Conservation (phyloP, 2,888 invertebrate species). For the Sarcophaga rosellei region DNA sequence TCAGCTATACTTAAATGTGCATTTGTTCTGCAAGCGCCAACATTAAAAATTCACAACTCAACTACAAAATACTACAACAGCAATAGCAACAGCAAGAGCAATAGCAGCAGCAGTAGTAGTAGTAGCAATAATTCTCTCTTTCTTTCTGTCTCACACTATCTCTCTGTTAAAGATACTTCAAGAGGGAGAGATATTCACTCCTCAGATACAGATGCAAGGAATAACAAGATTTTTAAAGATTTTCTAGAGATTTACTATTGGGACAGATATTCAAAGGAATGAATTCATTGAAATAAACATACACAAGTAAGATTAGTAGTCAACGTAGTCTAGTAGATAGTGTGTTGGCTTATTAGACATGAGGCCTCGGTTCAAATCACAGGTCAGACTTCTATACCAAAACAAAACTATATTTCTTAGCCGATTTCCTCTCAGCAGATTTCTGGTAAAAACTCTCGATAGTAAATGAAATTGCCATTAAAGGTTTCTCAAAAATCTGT, state of each 20-base stretch:
- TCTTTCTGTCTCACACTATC: neutral
- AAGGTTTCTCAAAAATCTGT: too few relatives aligned
- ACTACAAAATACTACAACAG: neutral
- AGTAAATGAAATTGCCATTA: too few relatives aligned
- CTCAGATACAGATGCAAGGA: neutral
- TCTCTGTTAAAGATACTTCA: neutral
- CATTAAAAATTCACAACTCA: slow-evolving; percentile 21
- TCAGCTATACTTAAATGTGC: slow-evolving; percentile 64
- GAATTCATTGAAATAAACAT: neutral
- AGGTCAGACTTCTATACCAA: too few relatives aligned
- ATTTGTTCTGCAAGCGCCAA: slow-evolving; percentile 65
- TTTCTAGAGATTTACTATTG: neutral
- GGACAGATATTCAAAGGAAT: neutral
- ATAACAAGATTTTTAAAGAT: slow-evolving; percentile 40
- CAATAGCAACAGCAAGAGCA: slow-evolving; percentile 11
- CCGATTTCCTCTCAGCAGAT: too few relatives aligned
- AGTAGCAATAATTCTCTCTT: neutral
- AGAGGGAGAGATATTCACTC: neutral
- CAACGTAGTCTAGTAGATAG: too few relatives aligned
- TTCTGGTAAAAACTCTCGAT: too few relatives aligned
- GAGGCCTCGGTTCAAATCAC: too few relatives aligned
- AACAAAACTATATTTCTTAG: too few relatives aligned
- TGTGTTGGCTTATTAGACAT: too few relatives aligned
- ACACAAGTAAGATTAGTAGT: neutral
- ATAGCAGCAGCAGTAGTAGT: neutral